Percentiles rank a stretch among this genome's conserved stretches.
phyloP scores from a whole-genome alignment of 2,113 vertebrate genomes.

The Hippocampus abdominalis region DNA sequence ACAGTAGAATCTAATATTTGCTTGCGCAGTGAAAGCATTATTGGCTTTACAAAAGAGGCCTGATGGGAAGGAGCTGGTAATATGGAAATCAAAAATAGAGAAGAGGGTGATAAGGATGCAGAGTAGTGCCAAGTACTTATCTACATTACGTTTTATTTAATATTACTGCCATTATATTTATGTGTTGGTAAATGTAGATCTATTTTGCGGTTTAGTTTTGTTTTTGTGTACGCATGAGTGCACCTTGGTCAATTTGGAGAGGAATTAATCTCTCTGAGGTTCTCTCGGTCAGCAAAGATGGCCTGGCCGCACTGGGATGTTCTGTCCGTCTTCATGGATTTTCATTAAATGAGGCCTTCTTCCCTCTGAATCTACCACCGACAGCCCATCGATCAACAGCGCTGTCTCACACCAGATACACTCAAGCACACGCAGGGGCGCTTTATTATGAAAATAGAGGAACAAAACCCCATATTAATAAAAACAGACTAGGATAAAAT shows the following conservation, averaged over 20 bases:
- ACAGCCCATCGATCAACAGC: constrained; percentile 57
- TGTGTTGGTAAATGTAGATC: neutral
- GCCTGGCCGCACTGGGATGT: constrained; percentile 27
- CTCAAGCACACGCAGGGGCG: constrained; percentile 5
- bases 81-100: constrained; percentile 11
- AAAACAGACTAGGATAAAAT: constrained; percentile 18
- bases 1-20: constrained; percentile 70
- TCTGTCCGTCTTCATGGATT: constrained; percentile 33
- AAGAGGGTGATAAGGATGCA: constrained; percentile 12
- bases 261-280: neutral
- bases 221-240: neutral
- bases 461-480: constrained; percentile 36
- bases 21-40: constrained; percentile 57
- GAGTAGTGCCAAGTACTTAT: neutral
- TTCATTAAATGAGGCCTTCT: constrained; percentile 41
- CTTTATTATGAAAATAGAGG: constrained; percentile 17
- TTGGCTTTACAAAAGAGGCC: constrained; percentile 34
- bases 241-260: neutral
- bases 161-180: neutral
- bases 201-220: neutral
- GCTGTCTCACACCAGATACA: constrained; percentile 27
- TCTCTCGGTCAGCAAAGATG: neutral
- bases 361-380: constrained; percentile 35
- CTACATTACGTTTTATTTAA: no score
- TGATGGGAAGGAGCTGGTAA: constrained; percentile 18